Evolutionary conservation across 2,888 invertebrate genomes (phyloP).

Genomic region (Drosophila paramelanica): DNA sequence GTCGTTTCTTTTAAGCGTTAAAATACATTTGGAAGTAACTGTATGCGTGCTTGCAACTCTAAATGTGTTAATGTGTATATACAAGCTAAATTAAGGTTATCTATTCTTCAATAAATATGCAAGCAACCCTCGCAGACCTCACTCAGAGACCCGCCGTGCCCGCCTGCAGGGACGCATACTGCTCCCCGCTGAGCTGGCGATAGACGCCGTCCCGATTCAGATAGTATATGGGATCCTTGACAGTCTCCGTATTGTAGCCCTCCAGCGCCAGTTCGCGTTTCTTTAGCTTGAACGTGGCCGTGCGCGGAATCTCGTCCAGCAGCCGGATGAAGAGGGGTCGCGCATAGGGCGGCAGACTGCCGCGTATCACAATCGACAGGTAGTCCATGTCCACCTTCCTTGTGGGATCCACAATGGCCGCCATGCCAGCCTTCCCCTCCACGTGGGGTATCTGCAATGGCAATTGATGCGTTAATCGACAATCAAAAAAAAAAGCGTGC

Average conservation of each 20-base stretch:
- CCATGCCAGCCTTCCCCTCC: slow-evolving; percentile 97
- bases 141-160: slow-evolving; percentile 86
- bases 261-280: slow-evolving; percentile 94
- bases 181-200: slow-evolving; percentile 85
- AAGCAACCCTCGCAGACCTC: too few species aligned
- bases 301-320: slow-evolving; percentile 91
- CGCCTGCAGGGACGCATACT: slow-evolving; percentile 86
- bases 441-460: slow-evolving; percentile 89
- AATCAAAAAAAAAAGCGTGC: too few species aligned
- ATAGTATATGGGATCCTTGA: slow-evolving; percentile 91
- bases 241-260: slow-evolving; percentile 91
- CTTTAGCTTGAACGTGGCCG: slow-evolving; percentile 96
- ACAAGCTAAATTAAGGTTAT: slow-evolving; percentile 20
- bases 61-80: slow-evolving; percentile 12
- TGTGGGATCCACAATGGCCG: slow-evolving; percentile 91
- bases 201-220: slow-evolving; percentile 86
- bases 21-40: slow-evolving; percentile 39
- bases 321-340: slow-evolving; percentile 94
- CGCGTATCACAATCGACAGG: slow-evolving; percentile 89
- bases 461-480: neutral
- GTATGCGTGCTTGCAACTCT: slow-evolving; percentile 1
- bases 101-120: slow-evolving; percentile 4
- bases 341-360: slow-evolving; percentile 93
- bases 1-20: slow-evolving; percentile 55
- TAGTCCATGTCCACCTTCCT: slow-evolving; percentile 87